Base-by-base conservation (phyloP, 92 coral and sea anemone genomes). In the Phenganax marumi region DNA sequence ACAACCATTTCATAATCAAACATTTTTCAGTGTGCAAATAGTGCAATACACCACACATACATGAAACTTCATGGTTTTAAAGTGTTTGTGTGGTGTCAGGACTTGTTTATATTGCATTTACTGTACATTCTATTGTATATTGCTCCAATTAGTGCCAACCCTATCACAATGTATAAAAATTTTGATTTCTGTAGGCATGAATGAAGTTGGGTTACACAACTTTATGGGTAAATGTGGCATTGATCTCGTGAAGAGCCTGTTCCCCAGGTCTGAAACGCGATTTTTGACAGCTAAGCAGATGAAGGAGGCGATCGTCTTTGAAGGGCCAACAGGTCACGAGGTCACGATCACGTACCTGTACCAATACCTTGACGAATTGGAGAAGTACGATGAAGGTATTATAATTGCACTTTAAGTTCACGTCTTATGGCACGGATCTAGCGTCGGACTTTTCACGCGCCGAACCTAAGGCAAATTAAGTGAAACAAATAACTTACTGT, bases 151-250 rank as follows among this genome's bases (percentile, higher is more conserved):
- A 61, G 17, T 26, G 23, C 68, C 68, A 19, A 61, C 23, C 68
- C 8, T 61, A 17, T 61, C 17, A 61, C 23, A 16, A 19, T 61
- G 23, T 61, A 26, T 16, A 61, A 19, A 17, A 19, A 61, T 61
- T 61, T 61, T 26, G 76, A 33, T 70, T 26, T 70, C 21, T 70
- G 48, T 63, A 74, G 79, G 79, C 25, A 74, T 74, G 79, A 74
- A 74, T 74, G 79, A 49, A 74, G 79, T 74, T 24, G 14, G 48
- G 17, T 49, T 74, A 10, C 79, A 74, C 25, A 74, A 24, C 79
- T 74, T 74, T 63, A 74, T 74, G 60, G 79, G 79, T 17, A 74
- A 74, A 74, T 74, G 79, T 21, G 25, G 33, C 63, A 50, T 24
- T 50, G 79, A 74, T 50, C 62, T 50, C 39, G 60, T 74, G 21